Base-by-base conservation (phyloP, 2,888 invertebrate species). In the Napeogenes inachia region DNA sequence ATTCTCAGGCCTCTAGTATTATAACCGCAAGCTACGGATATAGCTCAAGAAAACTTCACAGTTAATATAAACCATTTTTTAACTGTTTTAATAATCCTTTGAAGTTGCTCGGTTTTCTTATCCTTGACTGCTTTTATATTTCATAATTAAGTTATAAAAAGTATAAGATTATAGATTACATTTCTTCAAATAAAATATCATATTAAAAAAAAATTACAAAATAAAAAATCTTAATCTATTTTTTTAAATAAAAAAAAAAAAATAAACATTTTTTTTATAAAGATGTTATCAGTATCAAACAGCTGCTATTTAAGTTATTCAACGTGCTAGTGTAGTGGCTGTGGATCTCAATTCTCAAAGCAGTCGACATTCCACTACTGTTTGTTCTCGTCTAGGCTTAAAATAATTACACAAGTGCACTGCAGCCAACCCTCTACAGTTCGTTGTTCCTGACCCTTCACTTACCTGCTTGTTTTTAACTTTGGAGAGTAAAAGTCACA, bases 321-420 rank as follows among this genome's bases (percentile, higher is more conserved):
- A 47, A 47, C 13, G 21, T 21, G 21, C 21, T 21, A 21, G 21
- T 21, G 47, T 47, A 21, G 13, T 47, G 13, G 47, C 6, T 47
- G 47, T 47, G n/a, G n/a, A 5, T 21, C 1, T 21, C 21, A 21
- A 21, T 21, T 21, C 4, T 47, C 47, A 76, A 80, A 74, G 77
- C 72, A 72, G 79, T 75, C 76, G 71, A 79, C 86, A 87, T 88
- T 86, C 87, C 85, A 76, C 69, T 45, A 71, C 76, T 78, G 77
- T 86, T 84, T 86, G 83, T 82, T 79, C 79, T 77, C 78, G 79
- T 82, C 82, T 82, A 83, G 81, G 75, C 88, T 87, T 85, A 86
- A 87, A 88, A 88, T 90, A 88, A 89, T 88, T 87, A 87, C 82
- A 86, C 86, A 88, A 89, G 89, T 89, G 88, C 77, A 72, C 71